Percentiles rank a stretch among this genome's conserved stretches.
Conservation (phyloP, 2,888 invertebrate genomes). For the Strigamia transsilvanica region DNA sequence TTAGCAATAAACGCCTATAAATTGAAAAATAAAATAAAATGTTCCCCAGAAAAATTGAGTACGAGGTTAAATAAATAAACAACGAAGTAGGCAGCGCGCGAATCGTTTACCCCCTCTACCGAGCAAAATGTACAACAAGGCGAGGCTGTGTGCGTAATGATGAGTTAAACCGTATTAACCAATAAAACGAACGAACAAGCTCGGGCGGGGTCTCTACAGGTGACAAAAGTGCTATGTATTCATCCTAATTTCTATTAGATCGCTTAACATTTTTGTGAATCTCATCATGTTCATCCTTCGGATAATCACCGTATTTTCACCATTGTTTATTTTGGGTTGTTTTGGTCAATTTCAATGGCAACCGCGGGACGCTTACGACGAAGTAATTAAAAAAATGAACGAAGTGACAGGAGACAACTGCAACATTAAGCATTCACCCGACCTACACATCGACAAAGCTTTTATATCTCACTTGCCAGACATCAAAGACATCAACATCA, state of each 20-base stretch:
- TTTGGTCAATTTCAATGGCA: constrained; percentile 90
- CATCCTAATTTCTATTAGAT: not conserved
- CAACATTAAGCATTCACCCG: constrained; percentile 82
- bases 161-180: too few relatives aligned
- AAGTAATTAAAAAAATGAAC: constrained; percentile 83
- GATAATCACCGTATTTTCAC: not conserved
- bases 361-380: constrained; percentile 86
- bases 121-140: not conserved
- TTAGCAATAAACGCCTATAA: not conserved
- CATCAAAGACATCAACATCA: constrained; percentile 91
- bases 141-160: too few relatives aligned
- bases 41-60: not conserved
- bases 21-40: not conserved
- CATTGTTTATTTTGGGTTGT: not conserved
- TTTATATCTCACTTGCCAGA: constrained; percentile 91
- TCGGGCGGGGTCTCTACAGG: constrained; percentile 9
- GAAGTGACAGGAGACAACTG: constrained; percentile 88
- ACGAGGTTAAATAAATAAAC: not conserved
- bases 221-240: not conserved
- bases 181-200: too few relatives aligned
- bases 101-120: not conserved
- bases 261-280: not conserved
- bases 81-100: not conserved
- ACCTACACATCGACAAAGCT: constrained; percentile 83
- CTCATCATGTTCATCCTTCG: not conserved